These are phyloP conservation scores for Euglossa dilemma DNA, from an alignment of 1,140 invertebrate genomes.

Conservation along the genomic window DNA sequence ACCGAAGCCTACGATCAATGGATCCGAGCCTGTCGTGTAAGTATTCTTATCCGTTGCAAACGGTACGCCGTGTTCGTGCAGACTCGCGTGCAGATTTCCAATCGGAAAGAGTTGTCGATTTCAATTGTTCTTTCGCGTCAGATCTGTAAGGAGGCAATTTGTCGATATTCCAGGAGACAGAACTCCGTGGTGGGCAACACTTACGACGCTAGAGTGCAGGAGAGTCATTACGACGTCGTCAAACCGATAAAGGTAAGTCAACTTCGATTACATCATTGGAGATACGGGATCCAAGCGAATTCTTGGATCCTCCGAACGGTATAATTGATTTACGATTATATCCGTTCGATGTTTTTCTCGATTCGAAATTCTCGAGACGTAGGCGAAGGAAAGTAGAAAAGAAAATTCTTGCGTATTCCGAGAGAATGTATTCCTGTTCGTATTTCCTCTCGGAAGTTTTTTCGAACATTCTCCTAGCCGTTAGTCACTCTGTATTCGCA, in stretches of 20 bases:
- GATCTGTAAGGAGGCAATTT: not conserved
- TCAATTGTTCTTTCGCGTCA: too few species aligned
- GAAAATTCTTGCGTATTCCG: too few species aligned
- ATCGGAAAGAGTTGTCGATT: too few species aligned
- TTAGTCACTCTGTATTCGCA: not conserved
- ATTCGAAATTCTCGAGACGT: too few species aligned
- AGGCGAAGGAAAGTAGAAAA: too few species aligned
- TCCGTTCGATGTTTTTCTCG: too few species aligned
- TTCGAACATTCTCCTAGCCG: not conserved
- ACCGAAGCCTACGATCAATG: constrained; percentile 78
- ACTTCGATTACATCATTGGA: not conserved
- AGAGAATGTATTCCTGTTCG: too few species aligned
- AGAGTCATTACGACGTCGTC: constrained; percentile 81
- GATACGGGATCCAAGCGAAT: not conserved
- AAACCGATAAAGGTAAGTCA: constrained; percentile 80
- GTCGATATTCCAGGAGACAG: constrained; percentile 72
- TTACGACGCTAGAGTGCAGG: constrained; percentile 78
- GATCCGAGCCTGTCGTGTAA: constrained; percentile 76
- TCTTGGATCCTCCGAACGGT: not conserved
- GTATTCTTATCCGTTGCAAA: constrained; percentile 54
- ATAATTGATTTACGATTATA: not conserved
- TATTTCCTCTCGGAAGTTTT: too few species aligned
- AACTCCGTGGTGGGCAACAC: constrained; percentile 74
- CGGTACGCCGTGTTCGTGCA: too few species aligned
- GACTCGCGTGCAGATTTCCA: too few species aligned